Base-by-base conservation (phyloP, 2,113 vertebrate genomes). In the Canis aureus region DNA sequence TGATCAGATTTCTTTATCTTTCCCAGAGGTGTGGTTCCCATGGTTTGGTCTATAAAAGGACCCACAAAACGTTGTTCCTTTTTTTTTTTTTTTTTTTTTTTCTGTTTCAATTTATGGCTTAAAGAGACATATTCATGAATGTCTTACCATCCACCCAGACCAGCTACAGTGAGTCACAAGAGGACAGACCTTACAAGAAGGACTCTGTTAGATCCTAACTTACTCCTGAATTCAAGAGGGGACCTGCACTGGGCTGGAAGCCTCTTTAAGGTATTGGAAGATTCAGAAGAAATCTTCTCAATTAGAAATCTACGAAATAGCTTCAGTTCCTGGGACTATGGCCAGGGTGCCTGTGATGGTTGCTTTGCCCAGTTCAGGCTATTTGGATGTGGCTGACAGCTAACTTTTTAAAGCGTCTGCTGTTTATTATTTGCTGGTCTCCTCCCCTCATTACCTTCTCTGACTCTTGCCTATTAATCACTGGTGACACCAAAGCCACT, bases 41-140 rank as follows among this genome's bases (percentile, higher is more conserved):
- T 91, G 35, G 69, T 49, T 97, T 85, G 59, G 32, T 79, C 55
- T 90, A 43, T 78, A 71, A 93, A 91, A 76, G 25, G 20, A 76
- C 15, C 22, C 60, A 69, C 9, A 60, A 55, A 88, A 91, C 11
- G 64, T 11, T 89, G 38, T 43, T 66, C 13, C 73, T 59, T 19
- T 23, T 62, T 60, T 66, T 32, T 53, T 23, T 62, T 60, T 66
- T 32, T 53, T 35, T 35, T 38, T 86, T 60, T 82, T 74, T 82
- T 62, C 19, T 73, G 8, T 62, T 79, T 83, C 71, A 81, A 51
- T 83, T 57, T 87, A 71, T 60, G 35, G 27, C 5, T 20, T 88
- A 53, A 64, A 62, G 22, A 82, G 67, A 95, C 25, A 16, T 8
- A 43, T 79, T 82, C 38, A 25, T 43, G 43, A 43, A 43, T 43